Base-by-base conservation (phyloP, 92 coral and sea anemone species). In the Parazoanthus atlanticus region DNA sequence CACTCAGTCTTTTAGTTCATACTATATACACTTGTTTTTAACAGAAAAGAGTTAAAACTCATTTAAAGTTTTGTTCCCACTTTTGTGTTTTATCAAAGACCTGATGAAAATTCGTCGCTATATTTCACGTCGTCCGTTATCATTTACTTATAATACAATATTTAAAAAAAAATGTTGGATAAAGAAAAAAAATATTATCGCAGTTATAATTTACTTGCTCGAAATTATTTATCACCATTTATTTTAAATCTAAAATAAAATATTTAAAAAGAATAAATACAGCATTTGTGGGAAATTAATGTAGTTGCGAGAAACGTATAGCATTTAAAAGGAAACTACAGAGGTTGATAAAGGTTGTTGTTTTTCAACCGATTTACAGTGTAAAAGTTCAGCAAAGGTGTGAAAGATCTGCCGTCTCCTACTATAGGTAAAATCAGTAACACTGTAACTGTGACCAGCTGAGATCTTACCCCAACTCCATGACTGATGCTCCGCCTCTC, bases 391-490 rank as follows among this genome's bases (percentile, higher is more conserved):
- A 56, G 1, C 1, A 16, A 16, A 56, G 17, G 64, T 56, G 21
- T 56, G 64, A 21, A 56, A 56, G 15, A n/a, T 26, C 33, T 28
- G 38, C 76, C 21, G 38, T 32, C 19, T 11, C 76, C 23, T 65
- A 28, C 8, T n/a, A n/a, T n/a, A n/a, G 1, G 72, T 9, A 65
- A 70, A 12, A 70, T 11, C 76, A 29, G 7, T 9, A 30, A 16
- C 43, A 28, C 10, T 30, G n/a, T 71, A 3, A 61, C 67, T 61
- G 67, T 61, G 3, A 23, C 26, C 26, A 71, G 76, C 16, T 13
- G 76, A 71, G 16, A 54, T 11, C 84, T 17, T 80, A 80, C 84
- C 84, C 84, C 34, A 80, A 23, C 47, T 80, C 84, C 70, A 80
- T 56, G 43, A 25, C 36, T 31, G 46, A 52, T 15, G 70, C 40